Conservation (phyloP, 1,140 invertebrate species). For the Drosophila pruinosa region DNA sequence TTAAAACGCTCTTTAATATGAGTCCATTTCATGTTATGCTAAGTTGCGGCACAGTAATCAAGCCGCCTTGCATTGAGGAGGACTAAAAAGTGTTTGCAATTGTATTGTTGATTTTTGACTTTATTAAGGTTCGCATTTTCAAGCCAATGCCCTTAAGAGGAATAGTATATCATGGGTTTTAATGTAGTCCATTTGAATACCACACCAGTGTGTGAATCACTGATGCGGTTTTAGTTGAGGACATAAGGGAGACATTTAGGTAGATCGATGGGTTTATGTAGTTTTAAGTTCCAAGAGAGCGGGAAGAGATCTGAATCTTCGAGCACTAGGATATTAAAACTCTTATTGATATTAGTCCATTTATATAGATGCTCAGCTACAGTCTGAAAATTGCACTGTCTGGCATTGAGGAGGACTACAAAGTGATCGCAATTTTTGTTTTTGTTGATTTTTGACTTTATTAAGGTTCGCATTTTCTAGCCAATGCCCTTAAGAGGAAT, state of each 20-base stretch:
- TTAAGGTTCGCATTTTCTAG: conserved; percentile 48
- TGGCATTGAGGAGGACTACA: conserved; percentile 39
- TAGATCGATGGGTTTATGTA: background rate
- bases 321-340: conserved; percentile 54
- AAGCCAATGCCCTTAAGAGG: conserved; percentile 53
- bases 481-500: conserved; percentile 59
- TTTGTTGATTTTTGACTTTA: conserved; percentile 35
- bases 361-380: conserved; percentile 14
- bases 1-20: conserved; percentile 46
- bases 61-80: conserved; percentile 35
- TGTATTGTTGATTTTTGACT: conserved; percentile 68
- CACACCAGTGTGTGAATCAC: conserved; percentile 29
- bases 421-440: background rate
- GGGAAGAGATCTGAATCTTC: conserved; percentile 26
- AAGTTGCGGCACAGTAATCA: background rate
- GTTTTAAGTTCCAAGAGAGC: conserved; percentile 53
- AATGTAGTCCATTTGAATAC: conserved; percentile 66
- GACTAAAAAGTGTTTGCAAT: conserved; percentile 28
- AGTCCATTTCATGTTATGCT: conserved; percentile 34
- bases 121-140: conserved; percentile 51
- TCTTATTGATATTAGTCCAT: conserved; percentile 41
- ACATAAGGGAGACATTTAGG: background rate
- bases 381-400: background rate
- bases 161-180: conserved; percentile 46
- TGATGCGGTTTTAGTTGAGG: conserved; percentile 53